Evolutionary conservation across 2,888 invertebrate genomes (phyloP).

Genomic region (Drosophila buzzatii): DNA sequence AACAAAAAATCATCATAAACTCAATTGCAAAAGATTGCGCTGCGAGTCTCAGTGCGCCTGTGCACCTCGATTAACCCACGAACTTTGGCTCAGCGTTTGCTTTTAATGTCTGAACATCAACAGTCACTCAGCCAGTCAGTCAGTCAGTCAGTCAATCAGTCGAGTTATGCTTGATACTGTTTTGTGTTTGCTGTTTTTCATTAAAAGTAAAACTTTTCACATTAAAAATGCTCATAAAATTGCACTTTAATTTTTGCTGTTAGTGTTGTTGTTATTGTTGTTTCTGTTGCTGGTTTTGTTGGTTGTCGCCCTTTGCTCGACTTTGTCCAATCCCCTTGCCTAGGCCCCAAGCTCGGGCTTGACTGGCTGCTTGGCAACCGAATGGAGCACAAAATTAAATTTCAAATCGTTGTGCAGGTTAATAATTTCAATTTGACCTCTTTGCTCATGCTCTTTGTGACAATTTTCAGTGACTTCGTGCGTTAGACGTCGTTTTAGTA

Average conservation of each 20-base stretch:
- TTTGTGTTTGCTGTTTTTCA: slow-evolving; percentile 57
- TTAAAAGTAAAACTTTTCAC: slow-evolving; percentile 73
- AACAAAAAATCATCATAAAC: slow-evolving; percentile 52
- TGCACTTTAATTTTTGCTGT: slow-evolving; percentile 69
- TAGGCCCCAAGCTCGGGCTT: not conserved
- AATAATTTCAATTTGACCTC: slow-evolving; percentile 77
- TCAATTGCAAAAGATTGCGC: slow-evolving; percentile 24
- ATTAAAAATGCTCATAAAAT: slow-evolving; percentile 80
- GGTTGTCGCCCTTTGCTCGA: slow-evolving; percentile 44
- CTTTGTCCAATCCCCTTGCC: slow-evolving; percentile 47
- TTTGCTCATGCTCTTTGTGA: slow-evolving; percentile 43
- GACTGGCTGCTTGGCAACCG: slow-evolving; percentile 10
- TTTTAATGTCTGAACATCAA: slow-evolving; percentile 32
- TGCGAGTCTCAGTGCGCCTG: slow-evolving; percentile 55
- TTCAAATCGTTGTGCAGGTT: slow-evolving; percentile 71
- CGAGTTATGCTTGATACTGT: slow-evolving; percentile 47
- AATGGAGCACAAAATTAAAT: slow-evolving; percentile 62
- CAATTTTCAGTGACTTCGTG: slow-evolving; percentile 29
- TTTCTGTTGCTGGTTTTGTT: slow-evolving; percentile 14
- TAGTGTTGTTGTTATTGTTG: not conserved
- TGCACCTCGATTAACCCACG: slow-evolving; percentile 77
- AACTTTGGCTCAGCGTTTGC: slow-evolving; percentile 49
- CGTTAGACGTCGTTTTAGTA: not conserved
- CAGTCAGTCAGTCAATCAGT: slow-evolving; percentile 31
- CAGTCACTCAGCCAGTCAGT: slow-evolving; percentile 22